Conservation (phyloP, 2,797 vertebrate species). For the Dendrocincla fuliginosa region DNA sequence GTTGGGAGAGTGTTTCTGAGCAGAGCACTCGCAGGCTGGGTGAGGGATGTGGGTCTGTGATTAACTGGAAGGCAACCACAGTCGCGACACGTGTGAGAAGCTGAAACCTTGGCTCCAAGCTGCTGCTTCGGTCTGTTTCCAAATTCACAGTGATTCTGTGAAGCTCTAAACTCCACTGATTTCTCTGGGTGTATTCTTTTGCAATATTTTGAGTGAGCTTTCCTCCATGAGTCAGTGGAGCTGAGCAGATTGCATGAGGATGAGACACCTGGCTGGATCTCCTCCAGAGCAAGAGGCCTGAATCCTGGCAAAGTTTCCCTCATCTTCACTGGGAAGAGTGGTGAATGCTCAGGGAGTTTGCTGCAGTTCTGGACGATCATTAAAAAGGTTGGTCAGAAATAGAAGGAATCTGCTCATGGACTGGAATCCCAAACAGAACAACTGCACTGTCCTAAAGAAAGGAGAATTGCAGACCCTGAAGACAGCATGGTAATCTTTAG, state of each 20-base stretch:
- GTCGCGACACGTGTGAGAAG: rapidly evolving
- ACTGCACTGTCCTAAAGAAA: not conserved
- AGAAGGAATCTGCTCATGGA: not conserved
- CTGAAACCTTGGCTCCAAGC: not conserved
- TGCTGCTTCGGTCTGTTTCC: not conserved
- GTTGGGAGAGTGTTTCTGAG: not conserved
- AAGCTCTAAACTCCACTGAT: not conserved
- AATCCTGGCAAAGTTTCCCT: not conserved
- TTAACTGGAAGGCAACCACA: not conserved
- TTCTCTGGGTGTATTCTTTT: not conserved
- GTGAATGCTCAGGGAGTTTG: not conserved
- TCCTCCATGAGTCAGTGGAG: not conserved
- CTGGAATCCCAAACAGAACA: not conserved
- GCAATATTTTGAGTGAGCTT: not conserved
- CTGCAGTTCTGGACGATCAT: not conserved
- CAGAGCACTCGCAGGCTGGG: not conserved
- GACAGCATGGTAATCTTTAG: not conserved
- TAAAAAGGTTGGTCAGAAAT: not conserved
- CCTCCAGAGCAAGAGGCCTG: not conserved
- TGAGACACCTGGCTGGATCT: not conserved
- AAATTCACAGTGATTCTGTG: not conserved
- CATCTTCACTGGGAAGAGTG: not conserved
- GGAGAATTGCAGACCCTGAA: not conserved
- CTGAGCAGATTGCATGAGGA: not conserved
- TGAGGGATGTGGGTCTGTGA: rapidly evolving